phyloP scores from a whole-genome alignment of 2,113 vertebrate species.

The Notiomystis cincta region DNA sequence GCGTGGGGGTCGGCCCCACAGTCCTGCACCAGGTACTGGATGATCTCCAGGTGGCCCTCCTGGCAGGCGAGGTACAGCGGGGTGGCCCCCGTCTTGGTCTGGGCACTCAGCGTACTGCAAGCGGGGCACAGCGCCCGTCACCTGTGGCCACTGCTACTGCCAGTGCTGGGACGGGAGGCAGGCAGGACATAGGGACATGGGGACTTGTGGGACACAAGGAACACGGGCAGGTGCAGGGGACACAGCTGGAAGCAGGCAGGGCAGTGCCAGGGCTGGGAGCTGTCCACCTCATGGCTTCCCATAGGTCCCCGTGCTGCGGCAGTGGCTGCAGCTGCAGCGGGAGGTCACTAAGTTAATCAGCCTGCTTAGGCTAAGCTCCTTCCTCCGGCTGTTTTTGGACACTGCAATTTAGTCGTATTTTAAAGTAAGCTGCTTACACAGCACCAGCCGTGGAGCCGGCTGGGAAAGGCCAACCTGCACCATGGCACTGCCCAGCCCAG shows the following conservation, averaged over 20 bases:
- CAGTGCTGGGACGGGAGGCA: fast-evolving
- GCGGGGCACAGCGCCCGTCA: background rate
- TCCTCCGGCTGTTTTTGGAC: conserved; percentile 82
- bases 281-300: fast-evolving
- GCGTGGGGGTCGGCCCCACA: conserved; percentile 85
- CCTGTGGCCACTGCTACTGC: fast-evolving
- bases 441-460: fast-evolving
- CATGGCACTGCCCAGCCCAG: fast-evolving
- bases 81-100: conserved; percentile 98
- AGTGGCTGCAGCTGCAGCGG: background rate
- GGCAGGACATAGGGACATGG: background rate
- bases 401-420: conserved; percentile 73
- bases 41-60: conserved; percentile 94
- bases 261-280: background rate
- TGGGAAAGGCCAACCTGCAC: background rate
- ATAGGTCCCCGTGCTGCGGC: fast-evolving
- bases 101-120: conserved; percentile 86
- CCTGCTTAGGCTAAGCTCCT: conserved; percentile 74
- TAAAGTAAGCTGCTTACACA: conserved; percentile 79
- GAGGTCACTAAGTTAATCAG: conserved; percentile 72
- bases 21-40: conserved; percentile 93
- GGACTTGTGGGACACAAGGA: background rate
- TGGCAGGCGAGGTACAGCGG: conserved; percentile 98
- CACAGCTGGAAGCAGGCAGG: background rate
- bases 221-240: background rate